A percentile compares a stretch with the other conserved stretches of the same genome.
These are phyloP conservation scores for Anarrhichthys ocellatus DNA, from an alignment of 2,113 vertebrate genomes.

Conservation along the genomic window DNA sequence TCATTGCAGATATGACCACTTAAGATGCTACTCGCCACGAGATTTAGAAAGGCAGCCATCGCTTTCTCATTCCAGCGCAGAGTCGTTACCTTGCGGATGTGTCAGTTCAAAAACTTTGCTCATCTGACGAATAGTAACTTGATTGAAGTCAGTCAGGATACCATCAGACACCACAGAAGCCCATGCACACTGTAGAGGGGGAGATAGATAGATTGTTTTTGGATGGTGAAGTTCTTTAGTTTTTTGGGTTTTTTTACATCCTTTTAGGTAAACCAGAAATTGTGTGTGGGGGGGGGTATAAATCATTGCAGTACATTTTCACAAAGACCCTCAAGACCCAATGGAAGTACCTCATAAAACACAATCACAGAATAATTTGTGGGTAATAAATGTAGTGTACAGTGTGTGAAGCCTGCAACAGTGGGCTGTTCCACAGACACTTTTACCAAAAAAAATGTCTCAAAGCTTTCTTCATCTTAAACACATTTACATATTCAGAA, in stretches of 20 bases:
- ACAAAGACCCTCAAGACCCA: conserved; percentile 47
- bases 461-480: conserved; percentile 55
- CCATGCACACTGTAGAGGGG: background rate
- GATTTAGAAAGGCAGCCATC: conserved; percentile 18
- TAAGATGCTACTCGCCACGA: conserved; percentile 4
- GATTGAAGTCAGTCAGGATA: background rate
- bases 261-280: conserved; percentile 19
- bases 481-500: conserved; percentile 66
- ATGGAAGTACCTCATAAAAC: conserved; percentile 64
- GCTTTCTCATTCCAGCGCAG: conserved; percentile 3
- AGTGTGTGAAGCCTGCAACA: conserved; percentile 34
- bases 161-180: background rate
- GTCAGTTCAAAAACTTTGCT: conserved; percentile 7
- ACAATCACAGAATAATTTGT: conserved; percentile 64
- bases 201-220: conserved; percentile 8
- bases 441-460: conserved; percentile 54
- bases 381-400: conserved; percentile 59
- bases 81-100: background rate
- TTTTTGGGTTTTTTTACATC: background rate
- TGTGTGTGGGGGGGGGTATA: background rate
- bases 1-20: background rate
- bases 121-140: conserved; percentile 23
- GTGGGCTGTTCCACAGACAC: conserved; percentile 29
- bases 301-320: conserved; percentile 49
- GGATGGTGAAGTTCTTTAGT: background rate